Conservation (phyloP, 2,888 invertebrate genomes). For the Drosophila mimetica region DNA sequence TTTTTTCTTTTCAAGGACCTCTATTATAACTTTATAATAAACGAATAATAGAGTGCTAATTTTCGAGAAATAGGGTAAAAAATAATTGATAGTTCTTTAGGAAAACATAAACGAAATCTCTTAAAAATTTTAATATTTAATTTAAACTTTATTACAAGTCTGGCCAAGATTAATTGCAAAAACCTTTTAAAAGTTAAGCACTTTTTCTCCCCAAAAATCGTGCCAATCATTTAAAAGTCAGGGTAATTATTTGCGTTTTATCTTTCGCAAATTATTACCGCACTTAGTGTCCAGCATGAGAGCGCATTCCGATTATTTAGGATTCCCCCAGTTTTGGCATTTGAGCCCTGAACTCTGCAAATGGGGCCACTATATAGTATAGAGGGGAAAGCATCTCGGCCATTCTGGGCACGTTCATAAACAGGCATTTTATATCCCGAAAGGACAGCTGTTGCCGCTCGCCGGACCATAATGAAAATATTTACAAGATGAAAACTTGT, state of each 20-base stretch:
- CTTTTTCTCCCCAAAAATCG: background rate
- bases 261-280: slow-evolving; percentile 34
- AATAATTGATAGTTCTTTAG: no score
- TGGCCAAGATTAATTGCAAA: background rate
- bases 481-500: slow-evolving; percentile 56
- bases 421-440: slow-evolving; percentile 64
- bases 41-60: no score
- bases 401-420: slow-evolving; percentile 64
- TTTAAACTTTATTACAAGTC: background rate
- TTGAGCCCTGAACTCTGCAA: slow-evolving; percentile 32
- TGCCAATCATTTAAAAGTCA: slow-evolving; percentile 6
- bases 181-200: slow-evolving; percentile 6
- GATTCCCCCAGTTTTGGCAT: slow-evolving; percentile 14
- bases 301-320: slow-evolving; percentile 34
- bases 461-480: slow-evolving; percentile 44
- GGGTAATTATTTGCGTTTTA: slow-evolving; percentile 17
- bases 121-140: background rate
- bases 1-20: no score
- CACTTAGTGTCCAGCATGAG: slow-evolving; percentile 24
- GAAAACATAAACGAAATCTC: no score
- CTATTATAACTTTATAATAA: no score
- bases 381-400: slow-evolving; percentile 33
- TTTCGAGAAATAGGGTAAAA: no score
- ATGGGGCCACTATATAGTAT: slow-evolving; percentile 4
- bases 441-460: slow-evolving; percentile 57